A percentile compares a stretch with the other conserved stretches of the same genome.
phyloP scores from a whole-genome alignment of 1,140 invertebrate species.

The Lamellibrachia luymesi region DNA sequence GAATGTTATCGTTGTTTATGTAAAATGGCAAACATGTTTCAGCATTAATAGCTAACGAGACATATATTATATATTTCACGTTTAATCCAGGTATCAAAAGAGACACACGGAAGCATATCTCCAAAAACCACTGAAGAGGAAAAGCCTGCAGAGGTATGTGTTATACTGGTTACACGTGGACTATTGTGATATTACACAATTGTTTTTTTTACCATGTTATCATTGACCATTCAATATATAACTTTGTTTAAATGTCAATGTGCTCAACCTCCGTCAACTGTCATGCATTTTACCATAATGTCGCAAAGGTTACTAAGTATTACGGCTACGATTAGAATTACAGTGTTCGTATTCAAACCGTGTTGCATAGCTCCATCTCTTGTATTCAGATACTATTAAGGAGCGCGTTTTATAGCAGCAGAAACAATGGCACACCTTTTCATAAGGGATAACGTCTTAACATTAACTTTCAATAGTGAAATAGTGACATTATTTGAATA shows the following conservation, averaged over 20 bases:
- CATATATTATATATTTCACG: no score
- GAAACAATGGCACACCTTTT: not conserved
- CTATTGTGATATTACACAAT: not conserved
- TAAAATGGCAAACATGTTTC: no score
- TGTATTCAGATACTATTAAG: no score
- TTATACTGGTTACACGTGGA: not conserved
- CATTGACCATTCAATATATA: not conserved
- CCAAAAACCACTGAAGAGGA: not conserved
- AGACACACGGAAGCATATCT: not conserved
- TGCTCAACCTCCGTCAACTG: no score
- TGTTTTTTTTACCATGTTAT: not conserved
- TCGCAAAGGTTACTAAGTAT: no score
- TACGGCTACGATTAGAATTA: no score
- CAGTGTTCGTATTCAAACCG: not conserved
- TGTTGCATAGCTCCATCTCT: not conserved
- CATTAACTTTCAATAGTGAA: not conserved
- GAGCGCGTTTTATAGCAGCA: no score
- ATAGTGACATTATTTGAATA: not conserved
- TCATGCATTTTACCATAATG: no score
- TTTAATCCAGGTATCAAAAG: not conserved
- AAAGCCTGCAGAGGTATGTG: not conserved
- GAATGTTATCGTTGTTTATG: no score
- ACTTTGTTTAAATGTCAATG: not conserved
- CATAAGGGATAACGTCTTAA: not conserved
- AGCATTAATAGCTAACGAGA: no score